Percentiles rank a stretch among this genome's conserved stretches.
phyloP scores from a whole-genome alignment of 2,797 vertebrate species.

The Aphelocoma californica region DNA sequence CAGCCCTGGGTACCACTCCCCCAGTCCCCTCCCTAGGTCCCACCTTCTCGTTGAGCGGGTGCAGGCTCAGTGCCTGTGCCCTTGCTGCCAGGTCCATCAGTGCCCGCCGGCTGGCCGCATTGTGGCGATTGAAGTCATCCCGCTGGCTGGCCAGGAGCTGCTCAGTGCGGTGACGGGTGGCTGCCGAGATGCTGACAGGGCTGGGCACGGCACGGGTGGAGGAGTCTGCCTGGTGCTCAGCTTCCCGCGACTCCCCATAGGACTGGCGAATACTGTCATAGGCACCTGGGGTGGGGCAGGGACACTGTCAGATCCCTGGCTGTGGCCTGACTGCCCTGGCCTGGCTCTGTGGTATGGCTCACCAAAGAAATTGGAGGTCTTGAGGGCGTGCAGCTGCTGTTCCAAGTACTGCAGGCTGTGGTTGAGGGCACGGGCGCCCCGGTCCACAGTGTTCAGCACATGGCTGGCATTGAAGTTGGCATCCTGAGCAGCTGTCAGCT shows the following conservation, averaged over 20 bases:
- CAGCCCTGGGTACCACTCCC: background rate
- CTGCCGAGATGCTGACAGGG: conserved; percentile 83
- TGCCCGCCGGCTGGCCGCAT: conserved; percentile 84
- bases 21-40: fast-evolving
- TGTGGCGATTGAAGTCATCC: conserved; percentile 88
- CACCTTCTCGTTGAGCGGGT: conserved; percentile 91
- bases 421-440: conserved; percentile 86
- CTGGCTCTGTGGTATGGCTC: background rate
- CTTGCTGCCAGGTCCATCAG: conserved; percentile 80
- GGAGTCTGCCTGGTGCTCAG: conserved; percentile 81
- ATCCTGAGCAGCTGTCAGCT: conserved; percentile 88
- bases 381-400: conserved; percentile 85
- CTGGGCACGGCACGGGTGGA: conserved; percentile 81
- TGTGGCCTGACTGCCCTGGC: fast-evolving
- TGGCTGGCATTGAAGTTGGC: conserved; percentile 90
- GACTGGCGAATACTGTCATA: conserved; percentile 91
- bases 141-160: conserved; percentile 79
- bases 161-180: conserved; percentile 82
- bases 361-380: conserved; percentile 96
- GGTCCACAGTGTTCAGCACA: conserved; percentile 83
- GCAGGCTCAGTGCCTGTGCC: conserved; percentile 80
- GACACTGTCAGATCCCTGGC: background rate
- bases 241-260: conserved; percentile 82
- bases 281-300: conserved; percentile 77
- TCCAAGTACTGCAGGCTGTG: conserved; percentile 85